Base-by-base conservation (phyloP, 2,888 invertebrate genomes). In the Meliscaeva auricollis region DNA sequence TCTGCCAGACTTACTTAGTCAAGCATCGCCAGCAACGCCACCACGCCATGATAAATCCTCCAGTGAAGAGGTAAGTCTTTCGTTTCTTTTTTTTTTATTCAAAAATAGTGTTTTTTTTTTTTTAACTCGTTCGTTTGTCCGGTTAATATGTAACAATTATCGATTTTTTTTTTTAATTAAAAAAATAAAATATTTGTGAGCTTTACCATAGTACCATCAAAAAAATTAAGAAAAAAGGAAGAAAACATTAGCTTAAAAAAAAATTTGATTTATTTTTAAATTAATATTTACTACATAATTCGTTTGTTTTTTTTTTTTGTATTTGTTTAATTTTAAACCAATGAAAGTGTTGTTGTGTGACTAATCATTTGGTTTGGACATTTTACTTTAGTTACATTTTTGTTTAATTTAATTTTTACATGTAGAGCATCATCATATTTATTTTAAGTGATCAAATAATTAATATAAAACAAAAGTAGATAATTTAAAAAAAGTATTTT, bases 1-100 rank as follows among this genome's bases (percentile, higher is more conserved):
- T 75, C 94, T 99, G 88, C 99, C 99, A 72, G 99, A 99, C 93
- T 94, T 99, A 89, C 95, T 99, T 88, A 98, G 98, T 91, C 97
- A 97, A 93, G 96, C 96, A 82, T 95, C 95, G 79, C 96, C 96
- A 85, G 97, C 96, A 88, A 97, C 97, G 41, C 97, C 97, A 81
- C 95, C 96, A 88, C 94, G 98, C 70, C 96, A 96, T 91, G 98
- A 98, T 93, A 98, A 98, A 92, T 96, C 97, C 88, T 96, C 97
- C 89, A 98, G 97, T 91, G 98, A 98, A 93, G 98, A 98, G 97
- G 98, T 98, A 93, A 93, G 95, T 93, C 85, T 78, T 72, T 75
- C 84, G 80, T 75, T 81, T 76, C 68, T 85, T 66, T 22, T 26
- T 85, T 77, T 60, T 50, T 20, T 15, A 81, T 78, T 85, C 78